phyloP scores from a whole-genome alignment of 2,888 invertebrate genomes.

The Altica lythri region DNA sequence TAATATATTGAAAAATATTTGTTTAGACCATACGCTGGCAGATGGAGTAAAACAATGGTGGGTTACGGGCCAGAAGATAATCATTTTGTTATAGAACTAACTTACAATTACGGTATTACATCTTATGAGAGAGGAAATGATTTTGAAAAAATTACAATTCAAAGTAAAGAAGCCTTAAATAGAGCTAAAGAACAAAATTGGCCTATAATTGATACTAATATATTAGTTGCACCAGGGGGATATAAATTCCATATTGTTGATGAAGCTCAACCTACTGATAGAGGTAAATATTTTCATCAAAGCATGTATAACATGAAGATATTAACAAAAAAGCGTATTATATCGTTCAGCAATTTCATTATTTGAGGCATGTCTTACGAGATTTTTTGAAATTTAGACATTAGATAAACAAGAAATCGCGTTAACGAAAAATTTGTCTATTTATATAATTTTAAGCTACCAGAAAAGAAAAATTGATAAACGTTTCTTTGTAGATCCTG shows the following conservation, averaged over 20 bases:
- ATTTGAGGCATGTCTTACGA: too few species aligned
- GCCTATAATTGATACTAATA: conserved; percentile 69
- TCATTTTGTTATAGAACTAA: conserved; percentile 95
- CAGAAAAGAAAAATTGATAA: too few species aligned
- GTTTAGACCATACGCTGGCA: conserved; percentile 91
- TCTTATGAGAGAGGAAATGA: conserved; percentile 91
- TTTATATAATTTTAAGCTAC: conserved; percentile 1
- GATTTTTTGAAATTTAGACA: too few species aligned
- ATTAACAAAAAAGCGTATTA: too few species aligned
- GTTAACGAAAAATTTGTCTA: too few species aligned
- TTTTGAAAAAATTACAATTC: conserved; percentile 83
- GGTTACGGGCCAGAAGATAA: conserved; percentile 95
- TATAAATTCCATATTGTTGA: conserved; percentile 84
- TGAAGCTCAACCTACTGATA: conserved; percentile 68
- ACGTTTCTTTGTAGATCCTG: conserved; percentile 74
- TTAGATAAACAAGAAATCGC: too few species aligned
- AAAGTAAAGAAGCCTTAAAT: conserved; percentile 75
- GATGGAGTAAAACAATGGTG: conserved; percentile 99
- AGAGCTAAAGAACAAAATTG: conserved; percentile 74
- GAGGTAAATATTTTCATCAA: conserved; percentile 68
- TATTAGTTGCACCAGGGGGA: conserved; percentile 87
- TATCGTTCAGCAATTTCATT: too few species aligned
- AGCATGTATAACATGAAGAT: too few species aligned
- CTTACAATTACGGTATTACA: conserved; percentile 95
- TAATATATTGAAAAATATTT: too few species aligned